Conservation (phyloP, 2,797 vertebrate species). For the Poecilia velifera region DNA sequence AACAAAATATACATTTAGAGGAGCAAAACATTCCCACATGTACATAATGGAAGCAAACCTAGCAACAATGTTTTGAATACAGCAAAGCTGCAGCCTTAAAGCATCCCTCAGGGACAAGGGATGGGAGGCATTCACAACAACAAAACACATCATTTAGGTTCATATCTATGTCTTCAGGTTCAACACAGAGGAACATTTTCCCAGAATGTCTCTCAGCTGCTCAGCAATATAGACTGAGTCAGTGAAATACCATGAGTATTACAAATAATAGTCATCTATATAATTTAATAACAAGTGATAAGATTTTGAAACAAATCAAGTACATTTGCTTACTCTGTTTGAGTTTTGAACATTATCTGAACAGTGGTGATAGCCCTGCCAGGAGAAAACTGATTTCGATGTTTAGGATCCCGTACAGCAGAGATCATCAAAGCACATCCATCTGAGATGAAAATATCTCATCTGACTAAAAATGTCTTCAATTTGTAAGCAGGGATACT, state of each 20-base stretch:
- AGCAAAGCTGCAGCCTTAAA: slow-evolving; percentile 19
- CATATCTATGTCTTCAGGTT: not conserved
- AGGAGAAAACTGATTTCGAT: not conserved
- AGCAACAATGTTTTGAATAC: slow-evolving; percentile 18
- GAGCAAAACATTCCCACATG: slow-evolving; percentile 30
- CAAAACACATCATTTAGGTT: not conserved
- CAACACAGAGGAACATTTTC: not conserved
- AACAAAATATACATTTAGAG: slow-evolving; percentile 14
- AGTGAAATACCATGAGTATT: not conserved
- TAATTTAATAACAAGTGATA: not conserved
- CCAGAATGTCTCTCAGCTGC: not conserved
- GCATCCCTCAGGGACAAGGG: not conserved
- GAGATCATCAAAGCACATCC: not conserved
- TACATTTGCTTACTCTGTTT: not conserved
- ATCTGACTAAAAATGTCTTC: not conserved
- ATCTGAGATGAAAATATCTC: not conserved
- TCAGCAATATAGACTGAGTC: not conserved
- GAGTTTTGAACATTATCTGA: not conserved
- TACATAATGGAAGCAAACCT: slow-evolving; percentile 13
- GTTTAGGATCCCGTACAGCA: not conserved
- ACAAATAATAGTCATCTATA: not conserved
- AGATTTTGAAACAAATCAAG: not conserved
- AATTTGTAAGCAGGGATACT: not conserved
- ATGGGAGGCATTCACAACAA: slow-evolving; percentile 1
- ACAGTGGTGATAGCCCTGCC: not conserved